A percentile compares a stretch with the other conserved stretches of the same genome.
These are phyloP conservation scores for Gonioctena quinquepunctata DNA, from an alignment of 1,140 invertebrate species.

Conservation along the genomic window DNA sequence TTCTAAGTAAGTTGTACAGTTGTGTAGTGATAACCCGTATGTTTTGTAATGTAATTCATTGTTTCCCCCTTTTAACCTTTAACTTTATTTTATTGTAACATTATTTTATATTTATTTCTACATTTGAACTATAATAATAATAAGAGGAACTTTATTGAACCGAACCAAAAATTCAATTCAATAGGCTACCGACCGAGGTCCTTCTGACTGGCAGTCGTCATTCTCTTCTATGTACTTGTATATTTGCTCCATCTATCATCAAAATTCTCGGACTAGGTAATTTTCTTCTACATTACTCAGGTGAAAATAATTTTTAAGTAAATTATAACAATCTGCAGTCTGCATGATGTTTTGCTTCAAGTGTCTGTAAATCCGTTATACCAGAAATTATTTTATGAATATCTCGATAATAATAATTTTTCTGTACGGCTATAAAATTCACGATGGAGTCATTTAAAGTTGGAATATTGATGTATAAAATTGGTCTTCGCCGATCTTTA, in stretches of 20 bases:
- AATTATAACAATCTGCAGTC: slow-evolving; percentile 13
- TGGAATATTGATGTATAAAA: neutral
- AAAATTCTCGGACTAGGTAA: slow-evolving; percentile 10
- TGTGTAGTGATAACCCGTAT: no score
- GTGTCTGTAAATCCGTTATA: slow-evolving; percentile 21
- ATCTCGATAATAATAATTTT: slow-evolving; percentile 14
- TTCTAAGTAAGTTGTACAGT: no score
- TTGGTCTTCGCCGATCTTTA: neutral
- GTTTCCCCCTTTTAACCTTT: no score
- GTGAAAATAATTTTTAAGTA: neutral
- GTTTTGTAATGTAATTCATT: no score
- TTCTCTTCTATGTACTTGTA: no score
- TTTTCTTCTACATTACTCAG: slow-evolving; percentile 9
- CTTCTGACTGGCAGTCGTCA: neutral
- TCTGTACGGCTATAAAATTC: slow-evolving; percentile 20
- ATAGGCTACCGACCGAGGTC: no score
- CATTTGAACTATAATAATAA: no score
- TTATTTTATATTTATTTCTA: no score
- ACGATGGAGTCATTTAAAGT: slow-evolving; percentile 7
- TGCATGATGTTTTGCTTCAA: slow-evolving; percentile 16
- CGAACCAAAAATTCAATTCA: no score
- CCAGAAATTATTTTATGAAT: slow-evolving; percentile 17
- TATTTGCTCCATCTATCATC: slow-evolving; percentile 20
- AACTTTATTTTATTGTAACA: no score
- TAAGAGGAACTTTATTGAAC: no score